phyloP scores from a whole-genome alignment of 2,888 invertebrate genomes.

The Ctenicera cuprea region DNA sequence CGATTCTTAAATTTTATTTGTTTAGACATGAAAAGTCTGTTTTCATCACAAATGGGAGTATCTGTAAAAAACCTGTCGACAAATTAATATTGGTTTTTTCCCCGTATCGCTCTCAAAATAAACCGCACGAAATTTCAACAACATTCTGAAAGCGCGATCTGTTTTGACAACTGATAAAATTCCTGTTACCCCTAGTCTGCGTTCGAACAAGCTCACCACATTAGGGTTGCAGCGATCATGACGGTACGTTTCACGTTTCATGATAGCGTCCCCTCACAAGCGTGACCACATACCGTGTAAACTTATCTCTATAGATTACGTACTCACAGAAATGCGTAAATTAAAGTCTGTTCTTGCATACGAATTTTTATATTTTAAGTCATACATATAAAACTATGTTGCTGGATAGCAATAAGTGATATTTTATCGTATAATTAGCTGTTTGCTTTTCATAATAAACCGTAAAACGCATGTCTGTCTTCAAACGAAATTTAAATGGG shows the following conservation, averaged over 20 bases:
- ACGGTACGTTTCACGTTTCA: constrained; percentile 32
- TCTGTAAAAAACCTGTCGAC: not conserved
- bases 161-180: constrained; percentile 38
- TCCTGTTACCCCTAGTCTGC: constrained; percentile 22
- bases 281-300: constrained; percentile 32
- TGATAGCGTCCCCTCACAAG: constrained; percentile 17
- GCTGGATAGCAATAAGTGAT: too few species aligned
- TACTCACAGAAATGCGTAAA: constrained; percentile 19
- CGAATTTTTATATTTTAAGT: not conserved
- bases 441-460: too few species aligned
- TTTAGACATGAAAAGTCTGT: not conserved
- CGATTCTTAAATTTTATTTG: too few species aligned
- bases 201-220: constrained; percentile 35
- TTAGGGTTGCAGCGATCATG: constrained; percentile 33
- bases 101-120: not conserved
- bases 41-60: not conserved
- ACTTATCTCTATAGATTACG: constrained; percentile 33
- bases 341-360: not conserved
- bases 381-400: not conserved
- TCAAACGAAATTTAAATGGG: too few species aligned
- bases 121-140: constrained; percentile 13
- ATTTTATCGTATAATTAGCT: too few species aligned
- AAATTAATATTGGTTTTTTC: constrained; percentile 14
- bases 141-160: constrained; percentile 22
- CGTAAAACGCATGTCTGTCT: too few species aligned